Base-by-base conservation (phyloP, 2,888 invertebrate genomes). In the Bembecia ichneumoniformis region DNA sequence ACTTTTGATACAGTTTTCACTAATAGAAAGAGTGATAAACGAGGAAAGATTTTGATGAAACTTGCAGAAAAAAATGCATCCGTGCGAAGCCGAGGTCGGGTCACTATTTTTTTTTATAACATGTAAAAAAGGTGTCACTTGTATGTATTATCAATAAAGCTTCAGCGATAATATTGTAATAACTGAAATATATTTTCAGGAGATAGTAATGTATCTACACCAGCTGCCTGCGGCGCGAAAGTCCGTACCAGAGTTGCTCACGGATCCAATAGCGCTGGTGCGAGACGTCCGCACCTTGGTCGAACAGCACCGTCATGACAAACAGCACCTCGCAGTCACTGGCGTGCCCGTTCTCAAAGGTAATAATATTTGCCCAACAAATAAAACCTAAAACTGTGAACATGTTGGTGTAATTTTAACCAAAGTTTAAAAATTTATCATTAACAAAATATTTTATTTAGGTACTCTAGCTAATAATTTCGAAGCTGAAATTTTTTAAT, bases 161-260 rank as follows among this genome's bases (percentile, higher is more conserved):
- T 17, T 28, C 5, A 28, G 5, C 28, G 9, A 3, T 7, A 20
- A 20, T 43, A 11, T 45, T 4, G 11, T 45, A 11, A 45, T 45
- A 4, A 45, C 3, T 11, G n/a, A 45, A 47, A 13, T 3, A 47
- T 43, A 15, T 52, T 68, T 72, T 1, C 82, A 91, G 89, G 95
- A 95, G 48, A 95, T 98, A 60, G 95, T 97, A 15, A 93, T 95
- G 90, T 97, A 96, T 83, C 87, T 98, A 14, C 96, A 96, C 69
- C 93, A 94, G 71, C 82, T 98, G 64, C 96, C 98, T 11, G 92
- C 94, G 0, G 94, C 94, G 52, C 95, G 96, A 68, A 96, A 96
- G 77, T 95, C 94, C 51, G 95, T 98, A 34, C 98, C 98, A 1
- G 96, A 96, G 62, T 83, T 98, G 47, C 91, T 98, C 16, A 90